Percentiles rank a stretch among this genome's conserved stretches.
Evolutionary conservation across 2,113 vertebrate species (phyloP).

Genomic region (Eolophus roseicapilla): DNA sequence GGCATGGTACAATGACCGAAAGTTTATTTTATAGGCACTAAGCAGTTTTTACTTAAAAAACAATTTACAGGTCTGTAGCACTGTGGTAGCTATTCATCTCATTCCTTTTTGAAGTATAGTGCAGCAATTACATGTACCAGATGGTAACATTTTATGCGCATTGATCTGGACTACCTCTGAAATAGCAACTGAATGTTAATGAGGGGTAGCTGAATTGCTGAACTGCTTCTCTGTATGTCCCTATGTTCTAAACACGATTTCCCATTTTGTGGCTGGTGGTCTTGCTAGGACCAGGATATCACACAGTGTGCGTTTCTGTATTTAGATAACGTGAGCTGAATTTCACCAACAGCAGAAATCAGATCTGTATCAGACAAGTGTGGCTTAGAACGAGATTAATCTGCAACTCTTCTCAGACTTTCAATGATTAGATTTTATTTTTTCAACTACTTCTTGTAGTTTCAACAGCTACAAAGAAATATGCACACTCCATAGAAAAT

Average conservation of each 20-base stretch:
- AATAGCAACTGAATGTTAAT: constrained; percentile 53
- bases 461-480: background rate
- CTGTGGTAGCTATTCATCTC: background rate
- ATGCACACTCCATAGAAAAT: accelerated
- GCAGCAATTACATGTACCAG: constrained; percentile 19
- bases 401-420: background rate
- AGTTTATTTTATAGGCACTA: background rate
- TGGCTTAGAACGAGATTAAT: background rate
- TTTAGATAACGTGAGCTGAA: background rate
- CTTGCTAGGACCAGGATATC: background rate
- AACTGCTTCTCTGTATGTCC: background rate
- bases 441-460: background rate
- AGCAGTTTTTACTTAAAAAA: background rate
- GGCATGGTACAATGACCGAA: background rate
- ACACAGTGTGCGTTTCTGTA: background rate
- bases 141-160: constrained; percentile 49
- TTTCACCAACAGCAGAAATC: background rate
- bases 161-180: constrained; percentile 44
- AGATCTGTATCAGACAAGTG: background rate
- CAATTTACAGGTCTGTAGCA: background rate
- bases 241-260: constrained; percentile 13
- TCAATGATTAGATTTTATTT: background rate
- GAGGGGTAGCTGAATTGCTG: constrained; percentile 5
- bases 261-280: background rate
- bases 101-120: background rate